Base-by-base conservation (phyloP, 2,888 invertebrate species). In the Hydropsyche betteni region DNA sequence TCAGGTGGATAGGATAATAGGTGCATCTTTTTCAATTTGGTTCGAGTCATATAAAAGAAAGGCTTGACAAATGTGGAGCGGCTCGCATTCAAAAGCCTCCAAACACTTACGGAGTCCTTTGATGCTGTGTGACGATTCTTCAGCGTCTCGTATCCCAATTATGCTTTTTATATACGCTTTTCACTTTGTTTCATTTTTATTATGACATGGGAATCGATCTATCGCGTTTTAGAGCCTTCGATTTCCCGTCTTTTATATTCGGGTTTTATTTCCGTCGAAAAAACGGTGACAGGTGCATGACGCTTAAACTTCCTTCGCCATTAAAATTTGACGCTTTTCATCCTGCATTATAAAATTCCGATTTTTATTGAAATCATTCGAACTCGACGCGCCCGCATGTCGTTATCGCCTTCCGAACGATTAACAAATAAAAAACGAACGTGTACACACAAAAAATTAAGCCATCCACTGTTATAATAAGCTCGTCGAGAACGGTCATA, bases 51-150 rank as follows among this genome's bases (percentile, higher is more conserved):
- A 7, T 64, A 36, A 64, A 34, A 36, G 64, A 61, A 61, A 61
- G 64, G 34, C 64, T 64, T 64, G 64, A 64, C 64, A 64, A 64
- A 64, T 64, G 64, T 36, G 12, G 12, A 34, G 24, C 64, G 64
- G 64, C 64, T 12, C 12, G 12, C 36, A 36, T 36, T 64, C 64
- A 64, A 64, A 64, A 64, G 36, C 58, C 44, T 44, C 16, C 58
- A 24, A 58, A 58, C 16, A 16, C 10, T 10, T 8, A 58, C 58
- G 8, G 24, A 58, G 16, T 58, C 58, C 58, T 58, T 58, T 58
- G 58, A 58, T 4, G 16, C 58, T 24, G 4, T 58, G 16, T 16
- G 16, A 58, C 58, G 14, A 16, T 53, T 53, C 16, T n/a, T 44
- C 44, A 44, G 10, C 6, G 44, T 44, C 44, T 6, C 44, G 44